Conservation (phyloP, 1,140 invertebrate species). For the Cyrtorhinus lividipennis region DNA sequence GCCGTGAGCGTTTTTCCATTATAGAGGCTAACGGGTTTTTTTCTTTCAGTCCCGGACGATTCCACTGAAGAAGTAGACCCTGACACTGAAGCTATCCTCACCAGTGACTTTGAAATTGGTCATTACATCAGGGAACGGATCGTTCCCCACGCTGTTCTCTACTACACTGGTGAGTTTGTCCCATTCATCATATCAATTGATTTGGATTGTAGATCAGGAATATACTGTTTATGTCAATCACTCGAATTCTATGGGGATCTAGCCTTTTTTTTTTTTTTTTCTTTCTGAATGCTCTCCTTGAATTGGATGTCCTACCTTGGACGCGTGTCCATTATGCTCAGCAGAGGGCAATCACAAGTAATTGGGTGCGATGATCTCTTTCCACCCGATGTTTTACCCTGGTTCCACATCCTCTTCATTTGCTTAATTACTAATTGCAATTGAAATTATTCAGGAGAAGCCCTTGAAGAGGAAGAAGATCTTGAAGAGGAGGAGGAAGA, state of each 20-base stretch:
- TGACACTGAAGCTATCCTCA: conserved; percentile 58
- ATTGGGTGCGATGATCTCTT: too few species aligned
- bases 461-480: conserved; percentile 55
- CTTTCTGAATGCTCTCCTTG: not conserved
- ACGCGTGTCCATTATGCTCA: not conserved
- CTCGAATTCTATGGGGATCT: not conserved
- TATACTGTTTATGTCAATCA: not conserved
- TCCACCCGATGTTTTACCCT: too few species aligned
- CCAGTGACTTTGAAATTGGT: conserved; percentile 94
- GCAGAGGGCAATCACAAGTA: not conserved
- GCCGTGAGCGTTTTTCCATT: too few species aligned
- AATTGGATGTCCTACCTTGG: not conserved
- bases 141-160: conserved; percentile 82
- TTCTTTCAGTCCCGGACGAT: conserved; percentile 40
- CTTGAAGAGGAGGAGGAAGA: conserved; percentile 30
- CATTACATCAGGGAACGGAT: conserved; percentile 90
- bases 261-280: not conserved
- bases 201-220: not conserved
- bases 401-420: too few species aligned
- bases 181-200: conserved; percentile 1
- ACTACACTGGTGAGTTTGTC: conserved; percentile 60
- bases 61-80: conserved; percentile 53
- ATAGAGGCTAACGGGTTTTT: conserved; percentile 5
- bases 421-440: too few species aligned
- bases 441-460: conserved; percentile 44